A percentile compares a stretch with the other conserved stretches of the same genome.
Evolutionary conservation across 2,113 vertebrate species (phyloP).

Genomic region (Apodemus sylvaticus): DNA sequence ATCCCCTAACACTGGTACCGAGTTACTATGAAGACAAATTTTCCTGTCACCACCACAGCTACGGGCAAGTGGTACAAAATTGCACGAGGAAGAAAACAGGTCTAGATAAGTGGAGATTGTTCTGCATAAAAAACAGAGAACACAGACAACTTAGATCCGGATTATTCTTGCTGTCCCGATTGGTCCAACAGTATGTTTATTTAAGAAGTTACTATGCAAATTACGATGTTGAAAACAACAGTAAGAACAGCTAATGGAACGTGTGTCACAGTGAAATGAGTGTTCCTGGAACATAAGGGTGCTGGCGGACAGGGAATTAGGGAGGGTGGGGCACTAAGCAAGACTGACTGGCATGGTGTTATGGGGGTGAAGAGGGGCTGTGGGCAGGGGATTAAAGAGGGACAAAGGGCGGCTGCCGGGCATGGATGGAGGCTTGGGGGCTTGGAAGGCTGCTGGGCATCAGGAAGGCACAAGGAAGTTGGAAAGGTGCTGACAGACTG

Average conservation of each 20-base stretch:
- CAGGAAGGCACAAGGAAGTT: not conserved
- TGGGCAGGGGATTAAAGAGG: too few species aligned
- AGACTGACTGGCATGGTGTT: not conserved
- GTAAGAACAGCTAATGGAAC: not conserved
- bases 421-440: not conserved
- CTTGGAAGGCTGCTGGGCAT: not conserved
- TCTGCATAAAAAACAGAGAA: not conserved
- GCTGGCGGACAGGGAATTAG: too few species aligned
- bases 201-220: not conserved
- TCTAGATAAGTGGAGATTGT: not conserved
- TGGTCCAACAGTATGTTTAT: not conserved
- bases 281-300: not conserved
- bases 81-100: too few species aligned
- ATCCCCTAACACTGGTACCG: too few species aligned
- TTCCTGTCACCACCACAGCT: not conserved
- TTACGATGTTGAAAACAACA: not conserved
- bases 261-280: not conserved
- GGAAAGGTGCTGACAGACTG: too few species aligned
- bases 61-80: accelerated
- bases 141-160: not conserved
- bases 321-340: too few species aligned
- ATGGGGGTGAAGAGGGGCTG: not conserved
- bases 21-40: not conserved
- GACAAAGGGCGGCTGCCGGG: not conserved
- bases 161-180: accelerated